phyloP scores from a whole-genome alignment of 2,888 invertebrate genomes.

The Atrina japonica region DNA sequence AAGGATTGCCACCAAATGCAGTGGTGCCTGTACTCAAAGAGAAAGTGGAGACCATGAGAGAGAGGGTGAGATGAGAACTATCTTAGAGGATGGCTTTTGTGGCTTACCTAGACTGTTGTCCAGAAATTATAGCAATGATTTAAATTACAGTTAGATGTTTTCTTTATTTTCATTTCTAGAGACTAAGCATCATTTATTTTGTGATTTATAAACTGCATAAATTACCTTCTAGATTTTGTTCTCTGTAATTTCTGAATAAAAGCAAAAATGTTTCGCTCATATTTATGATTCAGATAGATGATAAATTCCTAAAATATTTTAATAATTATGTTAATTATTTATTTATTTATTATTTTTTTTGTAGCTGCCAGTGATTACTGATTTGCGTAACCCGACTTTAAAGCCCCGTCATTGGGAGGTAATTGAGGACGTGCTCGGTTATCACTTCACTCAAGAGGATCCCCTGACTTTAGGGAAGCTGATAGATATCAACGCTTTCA shows the following conservation, averaged over 20 bases:
- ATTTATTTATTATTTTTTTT: conserved; percentile 10
- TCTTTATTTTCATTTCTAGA: too few species aligned
- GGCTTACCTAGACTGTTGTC: too few species aligned
- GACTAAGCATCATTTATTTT: too few species aligned
- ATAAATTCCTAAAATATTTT: background rate
- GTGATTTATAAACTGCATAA: too few species aligned
- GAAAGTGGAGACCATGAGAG: conserved; percentile 89
- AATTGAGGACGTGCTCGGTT: conserved; percentile 87
- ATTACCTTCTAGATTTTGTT: too few species aligned
- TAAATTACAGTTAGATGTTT: too few species aligned
- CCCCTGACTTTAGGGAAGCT: conserved; percentile 86
- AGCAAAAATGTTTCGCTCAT: too few species aligned
- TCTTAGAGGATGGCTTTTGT: too few species aligned
- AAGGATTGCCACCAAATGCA: conserved; percentile 90
- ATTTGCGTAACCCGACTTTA: conserved; percentile 90
- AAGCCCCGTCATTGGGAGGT: conserved; percentile 92
- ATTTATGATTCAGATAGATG: too few species aligned
- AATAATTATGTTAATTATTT: background rate
- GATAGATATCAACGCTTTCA: conserved; percentile 88
- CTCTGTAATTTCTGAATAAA: too few species aligned
- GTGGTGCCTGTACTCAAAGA: conserved; percentile 89
- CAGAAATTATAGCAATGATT: too few species aligned
- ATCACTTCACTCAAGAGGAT: conserved; percentile 87
- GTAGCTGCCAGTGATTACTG: conserved; percentile 87
- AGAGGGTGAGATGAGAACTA: conserved; percentile 84